phyloP scores from a whole-genome alignment of 2,888 invertebrate species.

The Campoletis raptor region DNA sequence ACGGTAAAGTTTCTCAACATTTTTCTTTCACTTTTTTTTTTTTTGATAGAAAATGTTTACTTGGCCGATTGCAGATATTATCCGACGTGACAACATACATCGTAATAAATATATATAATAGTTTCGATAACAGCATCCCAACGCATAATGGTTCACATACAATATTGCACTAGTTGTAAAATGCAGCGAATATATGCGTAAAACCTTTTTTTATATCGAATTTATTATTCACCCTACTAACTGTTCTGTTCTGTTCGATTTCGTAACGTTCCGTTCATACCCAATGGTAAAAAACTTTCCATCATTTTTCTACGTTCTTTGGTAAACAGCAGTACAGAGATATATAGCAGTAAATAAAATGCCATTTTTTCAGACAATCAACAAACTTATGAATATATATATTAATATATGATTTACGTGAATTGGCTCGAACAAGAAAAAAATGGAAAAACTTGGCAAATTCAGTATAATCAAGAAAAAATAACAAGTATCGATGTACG shows the following conservation, averaged over 20 bases:
- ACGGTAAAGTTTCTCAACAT: neutral
- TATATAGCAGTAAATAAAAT: too few relatives aligned
- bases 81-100: constrained; percentile 33
- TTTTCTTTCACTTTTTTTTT: neutral
- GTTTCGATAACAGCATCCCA: constrained; percentile 27
- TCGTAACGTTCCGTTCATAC: neutral
- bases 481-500: too few relatives aligned
- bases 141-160: neutral
- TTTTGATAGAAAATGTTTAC: constrained; percentile 30
- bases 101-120: constrained; percentile 44
- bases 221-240: neutral
- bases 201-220: neutral
- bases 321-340: too few relatives aligned
- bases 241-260: neutral
- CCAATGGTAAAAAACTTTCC: too few relatives aligned
- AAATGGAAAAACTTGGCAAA: too few relatives aligned
- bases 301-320: too few relatives aligned
- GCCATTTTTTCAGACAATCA: too few relatives aligned
- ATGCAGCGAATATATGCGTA: neutral
- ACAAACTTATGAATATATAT: too few relatives aligned
- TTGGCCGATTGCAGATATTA: constrained; percentile 19
- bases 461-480: too few relatives aligned
- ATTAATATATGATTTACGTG: too few relatives aligned
- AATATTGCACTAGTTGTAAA: constrained; percentile 4
- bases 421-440: too few relatives aligned